These are phyloP conservation scores for Cyclophora albipunctata DNA, from an alignment of 2,888 invertebrate species.

Conservation along the genomic window DNA sequence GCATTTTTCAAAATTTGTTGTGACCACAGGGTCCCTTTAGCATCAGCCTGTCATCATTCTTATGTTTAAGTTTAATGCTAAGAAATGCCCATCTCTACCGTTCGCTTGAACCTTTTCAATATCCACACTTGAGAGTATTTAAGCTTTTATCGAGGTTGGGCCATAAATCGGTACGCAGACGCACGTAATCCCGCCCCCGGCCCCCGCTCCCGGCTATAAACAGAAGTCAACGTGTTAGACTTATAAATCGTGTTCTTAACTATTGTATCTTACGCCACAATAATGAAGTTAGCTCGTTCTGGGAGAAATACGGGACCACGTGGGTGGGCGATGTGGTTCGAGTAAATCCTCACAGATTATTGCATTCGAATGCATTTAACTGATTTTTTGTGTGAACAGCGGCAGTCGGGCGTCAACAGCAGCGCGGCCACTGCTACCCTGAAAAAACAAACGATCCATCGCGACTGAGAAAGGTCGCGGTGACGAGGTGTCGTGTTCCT, in stretches of 20 bases:
- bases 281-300: conserved; percentile 75
- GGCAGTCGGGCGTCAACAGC: conserved; percentile 49
- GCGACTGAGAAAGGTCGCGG: conserved; percentile 6
- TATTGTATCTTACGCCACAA: conserved; percentile 75
- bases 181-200: conserved; percentile 67
- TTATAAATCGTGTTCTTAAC: conserved; percentile 75
- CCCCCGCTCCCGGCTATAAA: conserved; percentile 69
- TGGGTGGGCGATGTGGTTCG: conserved; percentile 65
- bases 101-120: conserved; percentile 48
- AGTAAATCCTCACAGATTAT: conserved; percentile 66
- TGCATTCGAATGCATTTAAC: conserved; percentile 57
- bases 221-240: conserved; percentile 75
- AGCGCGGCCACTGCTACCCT: conserved; percentile 50
- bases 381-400: conserved; percentile 58
- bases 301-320: conserved; percentile 71
- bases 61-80: too few relatives aligned
- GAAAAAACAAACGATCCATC: conserved; percentile 58
- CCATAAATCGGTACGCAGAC: conserved; percentile 70
- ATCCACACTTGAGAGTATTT: conserved; percentile 67
- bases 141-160: conserved; percentile 71
- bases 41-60: too few relatives aligned
- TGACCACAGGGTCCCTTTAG: too few relatives aligned
- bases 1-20: too few relatives aligned
- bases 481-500: conserved; percentile 35
- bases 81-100: conserved; percentile 8